phyloP scores from a whole-genome alignment of 2,797 vertebrate species.

The Buceros bicornis region DNA sequence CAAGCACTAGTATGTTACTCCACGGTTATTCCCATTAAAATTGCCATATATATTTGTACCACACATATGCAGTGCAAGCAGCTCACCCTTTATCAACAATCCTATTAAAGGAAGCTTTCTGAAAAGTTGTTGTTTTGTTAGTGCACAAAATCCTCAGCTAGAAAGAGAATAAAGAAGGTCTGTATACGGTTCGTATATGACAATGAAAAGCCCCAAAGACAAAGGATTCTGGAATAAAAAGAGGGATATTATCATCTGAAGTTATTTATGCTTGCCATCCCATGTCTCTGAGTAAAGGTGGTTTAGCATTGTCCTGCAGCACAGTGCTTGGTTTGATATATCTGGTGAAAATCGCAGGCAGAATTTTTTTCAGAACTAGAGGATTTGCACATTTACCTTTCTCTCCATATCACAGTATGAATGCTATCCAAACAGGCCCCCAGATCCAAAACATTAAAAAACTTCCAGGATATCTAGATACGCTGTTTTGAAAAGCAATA shows the following conservation, averaged over 20 bases:
- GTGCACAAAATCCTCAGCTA: not conserved
- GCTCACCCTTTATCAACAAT: not conserved
- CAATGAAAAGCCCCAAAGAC: not conserved
- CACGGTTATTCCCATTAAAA: not conserved
- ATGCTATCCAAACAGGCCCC: fast-evolving
- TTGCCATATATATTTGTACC: not conserved
- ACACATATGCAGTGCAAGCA: not conserved
- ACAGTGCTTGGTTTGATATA: not conserved
- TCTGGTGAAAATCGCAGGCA: not conserved
- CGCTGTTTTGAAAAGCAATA: not conserved
- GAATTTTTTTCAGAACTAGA: not conserved
- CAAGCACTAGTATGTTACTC: not conserved
- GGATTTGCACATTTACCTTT: not conserved
- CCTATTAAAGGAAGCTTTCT: not conserved
- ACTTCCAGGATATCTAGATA: not conserved
- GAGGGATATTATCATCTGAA: not conserved
- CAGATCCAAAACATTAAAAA: not conserved
- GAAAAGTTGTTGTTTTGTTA: not conserved
- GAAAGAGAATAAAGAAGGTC: not conserved
- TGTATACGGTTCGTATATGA: not conserved
- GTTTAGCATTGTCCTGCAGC: not conserved
- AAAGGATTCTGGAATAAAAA: not conserved
- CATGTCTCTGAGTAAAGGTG: not conserved
- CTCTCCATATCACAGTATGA: not conserved
- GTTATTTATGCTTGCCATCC: not conserved